These are phyloP conservation scores for Aurelia aurita complex sp. Pacific DNA, from an alignment of 30 jellyfish, hydroid and myxozoan genomes.

Conservation along the genomic window DNA sequence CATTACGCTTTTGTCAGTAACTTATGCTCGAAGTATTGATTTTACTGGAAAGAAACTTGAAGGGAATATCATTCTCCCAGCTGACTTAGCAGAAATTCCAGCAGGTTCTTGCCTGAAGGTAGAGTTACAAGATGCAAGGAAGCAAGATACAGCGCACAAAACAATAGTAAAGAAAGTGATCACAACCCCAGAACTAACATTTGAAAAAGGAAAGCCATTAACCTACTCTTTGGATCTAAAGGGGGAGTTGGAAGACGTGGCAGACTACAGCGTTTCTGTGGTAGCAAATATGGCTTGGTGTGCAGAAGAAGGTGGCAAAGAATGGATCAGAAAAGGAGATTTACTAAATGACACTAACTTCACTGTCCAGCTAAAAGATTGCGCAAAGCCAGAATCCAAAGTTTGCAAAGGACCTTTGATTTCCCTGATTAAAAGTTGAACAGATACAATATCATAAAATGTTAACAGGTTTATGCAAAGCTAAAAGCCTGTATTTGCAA, in stretches of 20 bases:
- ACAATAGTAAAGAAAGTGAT: slow-evolving; percentile 11
- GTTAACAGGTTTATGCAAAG: no score
- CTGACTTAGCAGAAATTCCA: slow-evolving; percentile 8
- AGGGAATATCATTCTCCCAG: slow-evolving; percentile 37
- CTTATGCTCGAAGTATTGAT: slow-evolving; percentile 2
- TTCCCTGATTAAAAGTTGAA: no score
- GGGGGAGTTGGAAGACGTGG: slow-evolving; percentile 30
- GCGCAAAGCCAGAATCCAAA: slow-evolving; percentile 26
- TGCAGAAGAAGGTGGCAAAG: slow-evolving; percentile 27
- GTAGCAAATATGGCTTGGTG: slow-evolving; percentile 38
- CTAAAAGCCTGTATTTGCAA: no score
- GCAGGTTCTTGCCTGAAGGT: slow-evolving; percentile 38
- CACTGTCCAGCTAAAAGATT: slow-evolving; percentile 22
- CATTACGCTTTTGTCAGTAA: neutral
- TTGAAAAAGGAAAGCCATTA: slow-evolving; percentile 21
- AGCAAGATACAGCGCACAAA: slow-evolving; percentile 24
- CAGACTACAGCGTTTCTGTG: slow-evolving; percentile 11
- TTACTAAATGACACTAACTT: neutral
- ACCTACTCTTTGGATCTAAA: slow-evolving; percentile 15
- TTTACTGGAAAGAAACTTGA: slow-evolving; percentile 33
- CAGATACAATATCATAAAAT: no score
- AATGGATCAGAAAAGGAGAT: slow-evolving; percentile 42
- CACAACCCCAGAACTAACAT: slow-evolving; percentile 9
- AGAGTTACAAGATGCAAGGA: slow-evolving; percentile 25
- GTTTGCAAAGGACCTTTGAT: slow-evolving; percentile 49